phyloP scores from a whole-genome alignment of 1,140 invertebrate genomes.

The Leucophenga varia region DNA sequence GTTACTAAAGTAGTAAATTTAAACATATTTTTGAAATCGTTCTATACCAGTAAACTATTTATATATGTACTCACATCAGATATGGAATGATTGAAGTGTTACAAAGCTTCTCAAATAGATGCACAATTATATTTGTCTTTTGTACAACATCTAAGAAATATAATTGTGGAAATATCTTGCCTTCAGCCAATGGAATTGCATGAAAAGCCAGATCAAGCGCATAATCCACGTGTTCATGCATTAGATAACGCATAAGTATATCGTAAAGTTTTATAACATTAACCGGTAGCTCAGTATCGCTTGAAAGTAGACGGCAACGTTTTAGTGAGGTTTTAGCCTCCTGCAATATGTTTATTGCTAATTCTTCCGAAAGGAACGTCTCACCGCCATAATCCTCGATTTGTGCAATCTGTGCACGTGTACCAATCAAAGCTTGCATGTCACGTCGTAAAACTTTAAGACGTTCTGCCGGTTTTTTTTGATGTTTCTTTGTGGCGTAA shows the following conservation, averaged over 20 bases:
- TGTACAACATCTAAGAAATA: slow-evolving; percentile 94
- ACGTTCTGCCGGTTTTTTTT: slow-evolving; percentile 80
- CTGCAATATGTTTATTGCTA: slow-evolving; percentile 91
- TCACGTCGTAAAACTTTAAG: slow-evolving; percentile 92
- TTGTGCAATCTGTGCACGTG: slow-evolving; percentile 86
- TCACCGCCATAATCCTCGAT: slow-evolving; percentile 96
- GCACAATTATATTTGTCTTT: slow-evolving; percentile 95
- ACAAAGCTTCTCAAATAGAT: slow-evolving; percentile 93
- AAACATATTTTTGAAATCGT: slow-evolving; percentile 3
- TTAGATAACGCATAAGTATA: slow-evolving; percentile 80
- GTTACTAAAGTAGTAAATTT: slow-evolving; percentile 64
- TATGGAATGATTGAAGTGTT: slow-evolving; percentile 86
- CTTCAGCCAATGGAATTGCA: slow-evolving; percentile 88
- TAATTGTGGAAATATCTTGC: slow-evolving; percentile 76
- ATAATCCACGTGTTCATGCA: slow-evolving; percentile 94
- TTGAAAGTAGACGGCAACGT: slow-evolving; percentile 84
- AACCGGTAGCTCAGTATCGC: slow-evolving; percentile 71
- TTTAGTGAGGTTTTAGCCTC: slow-evolving; percentile 89
- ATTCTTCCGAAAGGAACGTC: slow-evolving; percentile 94
- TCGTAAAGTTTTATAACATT: slow-evolving; percentile 88
- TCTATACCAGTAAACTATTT: background rate
- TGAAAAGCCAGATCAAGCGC: slow-evolving; percentile 91
- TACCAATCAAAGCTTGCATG: slow-evolving; percentile 89
- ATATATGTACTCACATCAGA: slow-evolving; percentile 67
- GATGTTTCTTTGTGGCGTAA: slow-evolving; percentile 92